phyloP scores from a whole-genome alignment of 2,113 vertebrate genomes.

The Lepus timidus region DNA sequence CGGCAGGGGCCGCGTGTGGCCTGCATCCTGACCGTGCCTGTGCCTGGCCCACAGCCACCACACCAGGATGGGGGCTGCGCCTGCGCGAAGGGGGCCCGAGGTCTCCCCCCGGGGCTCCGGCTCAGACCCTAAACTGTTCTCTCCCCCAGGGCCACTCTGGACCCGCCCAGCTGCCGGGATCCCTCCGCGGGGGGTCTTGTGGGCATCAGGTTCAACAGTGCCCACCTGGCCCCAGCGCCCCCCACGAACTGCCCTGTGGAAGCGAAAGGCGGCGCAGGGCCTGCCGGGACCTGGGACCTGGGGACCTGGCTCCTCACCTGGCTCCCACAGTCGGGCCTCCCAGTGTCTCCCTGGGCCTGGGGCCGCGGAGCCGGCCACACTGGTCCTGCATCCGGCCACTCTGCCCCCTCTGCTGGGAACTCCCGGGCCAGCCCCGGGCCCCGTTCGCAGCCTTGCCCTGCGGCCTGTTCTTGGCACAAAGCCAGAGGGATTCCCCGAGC shows the following conservation, averaged over 20 bases:
- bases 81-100: no score
- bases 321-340: neutral
- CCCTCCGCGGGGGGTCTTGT: fast-evolving
- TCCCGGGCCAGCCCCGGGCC: fast-evolving
- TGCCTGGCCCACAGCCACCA: neutral
- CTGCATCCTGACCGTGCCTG: neutral
- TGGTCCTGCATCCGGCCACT: no score
- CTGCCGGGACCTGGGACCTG: neutral
- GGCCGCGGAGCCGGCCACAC: no score
- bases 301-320: neutral
- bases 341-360: neutral
- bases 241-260: no score
- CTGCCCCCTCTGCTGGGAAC: neutral
- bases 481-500: neutral
- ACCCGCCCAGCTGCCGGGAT: neutral
- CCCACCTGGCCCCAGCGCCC: no score
- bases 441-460: neutral
- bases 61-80: no score
- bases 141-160: fast-evolving
- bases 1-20: neutral
- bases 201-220: fast-evolving
- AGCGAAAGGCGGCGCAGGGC: neutral
- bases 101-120: neutral
- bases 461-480: neutral
- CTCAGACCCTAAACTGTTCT: neutral